phyloP scores from a whole-genome alignment of 2,888 invertebrate genomes.

The Prenolepis imparis region DNA sequence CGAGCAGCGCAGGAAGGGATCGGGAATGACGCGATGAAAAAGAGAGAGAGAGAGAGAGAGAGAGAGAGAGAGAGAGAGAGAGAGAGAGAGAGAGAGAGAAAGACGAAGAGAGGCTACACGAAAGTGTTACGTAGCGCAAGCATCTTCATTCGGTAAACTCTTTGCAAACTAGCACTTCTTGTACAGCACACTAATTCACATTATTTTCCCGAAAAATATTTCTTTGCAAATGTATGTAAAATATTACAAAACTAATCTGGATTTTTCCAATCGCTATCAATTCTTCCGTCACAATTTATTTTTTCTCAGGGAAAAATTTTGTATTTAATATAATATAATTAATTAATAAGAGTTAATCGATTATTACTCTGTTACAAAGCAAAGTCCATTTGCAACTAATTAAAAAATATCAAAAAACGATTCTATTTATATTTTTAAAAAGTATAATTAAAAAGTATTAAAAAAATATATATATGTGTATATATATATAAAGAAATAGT shows the following conservation, averaged over 20 bases:
- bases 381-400: neutral
- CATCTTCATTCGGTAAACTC: constrained; percentile 50
- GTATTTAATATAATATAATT: neutral
- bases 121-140: constrained; percentile 32
- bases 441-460: neutral
- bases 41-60: constrained; percentile 60
- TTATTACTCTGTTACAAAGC: neutral
- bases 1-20: constrained; percentile 72
- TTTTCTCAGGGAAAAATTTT: neutral
- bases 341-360: neutral
- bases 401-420: neutral
- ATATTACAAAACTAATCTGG: constrained; percentile 61
- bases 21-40: constrained; percentile 50
- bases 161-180: constrained; percentile 5
- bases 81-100: constrained; percentile 57
- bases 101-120: constrained; percentile 1
- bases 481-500: neutral
- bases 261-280: constrained; percentile 51
- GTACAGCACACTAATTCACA: constrained; percentile 14
- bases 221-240: neutral
- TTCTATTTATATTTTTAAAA: neutral
- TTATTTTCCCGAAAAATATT: constrained; percentile 24
- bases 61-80: constrained; percentile 58
- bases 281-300: constrained; percentile 16
- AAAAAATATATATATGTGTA: too few relatives aligned